phyloP scores from a whole-genome alignment of 1,140 invertebrate species.

The Babylonia areolata region DNA sequence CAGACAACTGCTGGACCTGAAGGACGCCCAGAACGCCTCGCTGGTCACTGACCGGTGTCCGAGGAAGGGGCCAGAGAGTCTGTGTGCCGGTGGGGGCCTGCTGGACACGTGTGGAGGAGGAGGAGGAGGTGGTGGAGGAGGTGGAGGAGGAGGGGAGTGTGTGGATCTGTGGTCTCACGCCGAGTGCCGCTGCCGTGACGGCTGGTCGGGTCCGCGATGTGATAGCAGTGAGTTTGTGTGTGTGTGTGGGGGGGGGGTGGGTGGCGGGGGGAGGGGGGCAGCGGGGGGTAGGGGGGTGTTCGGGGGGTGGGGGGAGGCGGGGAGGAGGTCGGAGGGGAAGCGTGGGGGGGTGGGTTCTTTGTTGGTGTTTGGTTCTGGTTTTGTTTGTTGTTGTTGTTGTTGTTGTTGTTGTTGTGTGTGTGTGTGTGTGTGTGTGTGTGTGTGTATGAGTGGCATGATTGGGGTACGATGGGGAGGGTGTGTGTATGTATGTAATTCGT shows the following conservation, averaged over 20 bases:
- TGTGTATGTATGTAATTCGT: neutral
- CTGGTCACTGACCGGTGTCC: conserved; percentile 86
- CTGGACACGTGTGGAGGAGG: conserved; percentile 79
- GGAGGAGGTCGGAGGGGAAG: no score
- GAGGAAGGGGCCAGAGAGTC: conserved; percentile 75
- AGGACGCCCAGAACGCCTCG: conserved; percentile 23
- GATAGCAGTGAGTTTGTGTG: conserved; percentile 22
- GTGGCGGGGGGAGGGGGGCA: no score
- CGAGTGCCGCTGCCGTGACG: conserved; percentile 19
- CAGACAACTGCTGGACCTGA: conserved; percentile 71
- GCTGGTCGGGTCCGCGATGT: conserved; percentile 11
- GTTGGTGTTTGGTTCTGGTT: neutral
- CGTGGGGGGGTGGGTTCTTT: neutral
- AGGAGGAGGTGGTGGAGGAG: neutral
- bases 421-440: neutral
- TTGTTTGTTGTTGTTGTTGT: neutral
- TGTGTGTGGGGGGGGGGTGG: no score
- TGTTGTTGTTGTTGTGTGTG: neutral
- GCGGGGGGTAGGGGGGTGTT: no score
- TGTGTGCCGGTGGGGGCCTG: conserved; percentile 58
- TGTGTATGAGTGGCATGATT: neutral
- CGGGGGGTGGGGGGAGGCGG: no score
- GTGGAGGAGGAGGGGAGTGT: conserved; percentile 20
- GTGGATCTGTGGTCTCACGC: conserved; percentile 31
- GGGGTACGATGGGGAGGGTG: no score